phyloP scores from a whole-genome alignment of 2,797 vertebrate genomes.

The Poecilia gillii region DNA sequence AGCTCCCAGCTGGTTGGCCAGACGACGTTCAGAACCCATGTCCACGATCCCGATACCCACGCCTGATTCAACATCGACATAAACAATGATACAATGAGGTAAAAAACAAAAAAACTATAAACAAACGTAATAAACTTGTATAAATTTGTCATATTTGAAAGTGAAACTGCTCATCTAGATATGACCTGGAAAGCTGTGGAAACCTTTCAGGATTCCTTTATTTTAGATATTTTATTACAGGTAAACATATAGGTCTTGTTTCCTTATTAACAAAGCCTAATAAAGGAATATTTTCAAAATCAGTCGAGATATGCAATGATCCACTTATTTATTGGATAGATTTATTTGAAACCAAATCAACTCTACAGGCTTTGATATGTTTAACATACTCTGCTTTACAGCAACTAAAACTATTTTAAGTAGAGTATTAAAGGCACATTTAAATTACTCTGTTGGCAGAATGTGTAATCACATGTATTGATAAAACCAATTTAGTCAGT shows the following conservation, averaged over 20 bases:
- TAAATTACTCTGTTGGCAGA: neutral
- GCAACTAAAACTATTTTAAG: neutral
- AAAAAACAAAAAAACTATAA: neutral
- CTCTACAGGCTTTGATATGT: neutral
- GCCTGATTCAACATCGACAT: conserved; percentile 76
- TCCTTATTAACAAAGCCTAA: neutral
- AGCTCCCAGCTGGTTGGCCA: conserved; percentile 91
- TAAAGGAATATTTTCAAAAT: neutral
- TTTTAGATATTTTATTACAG: neutral
- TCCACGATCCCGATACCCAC: conserved; percentile 94
- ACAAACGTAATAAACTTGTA: neutral
- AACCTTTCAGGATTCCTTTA: neutral
- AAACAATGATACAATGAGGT: conserved; percentile 2
- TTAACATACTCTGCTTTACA: neutral
- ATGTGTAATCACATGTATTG: neutral
- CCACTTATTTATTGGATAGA: neutral
- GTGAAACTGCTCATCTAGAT: neutral
- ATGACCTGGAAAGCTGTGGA: neutral
- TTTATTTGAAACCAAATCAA: neutral
- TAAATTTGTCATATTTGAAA: neutral
- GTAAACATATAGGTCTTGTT: too few relatives aligned
- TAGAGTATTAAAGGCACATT: neutral
- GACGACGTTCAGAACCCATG: conserved; percentile 89
- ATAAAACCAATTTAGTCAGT: too few relatives aligned
- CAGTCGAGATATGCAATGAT: neutral